These are phyloP conservation scores for Phaonia tiefii DNA, from an alignment of 2,888 invertebrate genomes.

Conservation along the genomic window DNA sequence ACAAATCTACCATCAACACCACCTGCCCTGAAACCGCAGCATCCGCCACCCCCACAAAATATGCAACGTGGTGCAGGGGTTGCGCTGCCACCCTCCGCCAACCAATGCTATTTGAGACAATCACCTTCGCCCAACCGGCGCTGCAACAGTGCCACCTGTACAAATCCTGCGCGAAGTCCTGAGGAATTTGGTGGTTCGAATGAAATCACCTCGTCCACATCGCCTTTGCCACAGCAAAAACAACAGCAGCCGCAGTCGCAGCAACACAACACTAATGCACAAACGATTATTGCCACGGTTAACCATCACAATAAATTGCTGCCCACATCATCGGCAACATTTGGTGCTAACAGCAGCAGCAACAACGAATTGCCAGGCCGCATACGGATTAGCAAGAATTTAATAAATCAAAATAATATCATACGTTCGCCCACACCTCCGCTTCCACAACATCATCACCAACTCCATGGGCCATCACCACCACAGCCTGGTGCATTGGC, in stretches of 20 bases:
- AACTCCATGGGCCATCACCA: constrained; percentile 46
- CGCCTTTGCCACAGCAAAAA: constrained; percentile 80
- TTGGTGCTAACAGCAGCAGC: constrained; percentile 67
- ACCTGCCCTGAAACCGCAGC: constrained; percentile 61
- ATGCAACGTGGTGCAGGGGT: constrained; percentile 39
- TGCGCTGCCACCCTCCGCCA: constrained; percentile 51
- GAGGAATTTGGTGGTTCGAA: constrained; percentile 84
- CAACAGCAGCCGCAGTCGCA: constrained; percentile 68
- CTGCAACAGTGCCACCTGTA: constrained; percentile 63
- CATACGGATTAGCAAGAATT: constrained; percentile 79
- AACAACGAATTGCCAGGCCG: constrained; percentile 77
- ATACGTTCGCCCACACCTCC: constrained; percentile 75
- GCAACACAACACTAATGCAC: constrained; percentile 66
- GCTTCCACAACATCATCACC: constrained; percentile 67
- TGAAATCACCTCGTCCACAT: constrained; percentile 85
- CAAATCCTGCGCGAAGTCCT: constrained; percentile 72
- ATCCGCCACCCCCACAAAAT: constrained; percentile 59
- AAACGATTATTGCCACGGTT: constrained; percentile 78
- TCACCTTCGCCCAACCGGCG: constrained; percentile 65
- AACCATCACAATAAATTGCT: constrained; percentile 78
- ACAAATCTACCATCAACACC: constrained; percentile 63
- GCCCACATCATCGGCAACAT: constrained; percentile 71
- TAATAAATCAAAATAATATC: constrained; percentile 75
- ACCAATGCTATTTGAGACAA: constrained; percentile 61
- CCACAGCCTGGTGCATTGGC: constrained; percentile 41